A percentile compares a stretch with the other conserved stretches of the same genome.
Conservation (phyloP, 2,113 vertebrate species). For the Mystacornis crossleyi region DNA sequence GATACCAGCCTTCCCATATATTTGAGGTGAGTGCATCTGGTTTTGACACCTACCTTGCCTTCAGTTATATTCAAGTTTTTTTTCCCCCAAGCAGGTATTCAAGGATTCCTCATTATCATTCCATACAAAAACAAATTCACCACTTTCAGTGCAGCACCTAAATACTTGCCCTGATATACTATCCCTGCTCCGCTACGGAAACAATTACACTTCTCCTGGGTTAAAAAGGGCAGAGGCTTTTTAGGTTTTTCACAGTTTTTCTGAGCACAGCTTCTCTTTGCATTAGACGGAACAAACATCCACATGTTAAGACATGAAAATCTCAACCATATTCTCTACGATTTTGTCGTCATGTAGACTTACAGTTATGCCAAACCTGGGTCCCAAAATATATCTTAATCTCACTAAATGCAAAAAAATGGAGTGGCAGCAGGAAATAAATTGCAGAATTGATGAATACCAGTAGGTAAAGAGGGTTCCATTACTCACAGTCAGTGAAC, state of each 20-base stretch:
- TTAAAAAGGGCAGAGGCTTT: background rate
- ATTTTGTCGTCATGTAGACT: background rate
- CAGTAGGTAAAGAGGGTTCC: background rate
- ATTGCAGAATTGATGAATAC: rapidly evolving
- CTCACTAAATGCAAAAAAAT: background rate
- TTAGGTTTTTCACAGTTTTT: background rate
- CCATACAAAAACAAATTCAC: background rate
- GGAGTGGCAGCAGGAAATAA: background rate
- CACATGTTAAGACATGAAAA: background rate
- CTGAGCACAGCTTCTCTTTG: background rate
- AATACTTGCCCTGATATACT: background rate
- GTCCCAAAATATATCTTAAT: background rate
- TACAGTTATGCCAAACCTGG: background rate
- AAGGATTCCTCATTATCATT: background rate
- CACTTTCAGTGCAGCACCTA: background rate
- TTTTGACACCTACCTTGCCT: background rate
- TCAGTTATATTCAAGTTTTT: background rate
- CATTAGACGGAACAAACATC: background rate
- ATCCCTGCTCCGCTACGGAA: background rate
- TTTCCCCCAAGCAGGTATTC: background rate
- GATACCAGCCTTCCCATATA: background rate
- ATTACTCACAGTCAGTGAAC: constrained; percentile 88
- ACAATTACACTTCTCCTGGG: background rate
- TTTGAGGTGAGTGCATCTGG: background rate
- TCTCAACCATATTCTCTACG: background rate